Conservation (phyloP, 2,797 vertebrate species). For the Gadopsis bispinosus region DNA sequence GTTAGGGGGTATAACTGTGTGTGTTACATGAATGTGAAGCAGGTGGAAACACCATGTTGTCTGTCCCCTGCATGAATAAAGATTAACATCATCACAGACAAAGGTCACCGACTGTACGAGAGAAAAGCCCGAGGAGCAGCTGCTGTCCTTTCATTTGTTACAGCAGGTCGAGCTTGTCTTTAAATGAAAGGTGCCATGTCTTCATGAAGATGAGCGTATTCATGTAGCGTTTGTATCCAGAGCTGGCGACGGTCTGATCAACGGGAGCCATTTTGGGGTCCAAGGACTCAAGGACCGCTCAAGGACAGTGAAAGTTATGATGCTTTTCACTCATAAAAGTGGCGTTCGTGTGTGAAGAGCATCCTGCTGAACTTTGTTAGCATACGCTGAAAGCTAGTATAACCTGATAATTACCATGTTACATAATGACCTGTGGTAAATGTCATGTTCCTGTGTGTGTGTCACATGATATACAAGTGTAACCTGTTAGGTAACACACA, state of each 20-base stretch:
- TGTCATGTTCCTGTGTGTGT: slow-evolving; percentile 35
- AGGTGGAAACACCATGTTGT: not conserved
- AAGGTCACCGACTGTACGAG: slow-evolving; percentile 27
- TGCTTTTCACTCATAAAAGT: too few relatives aligned
- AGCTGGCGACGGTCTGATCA: too few relatives aligned
- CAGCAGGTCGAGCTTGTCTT: not conserved
- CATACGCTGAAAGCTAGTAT: slow-evolving; percentile 10
- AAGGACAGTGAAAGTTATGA: too few relatives aligned
- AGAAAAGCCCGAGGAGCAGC: slow-evolving; percentile 9
- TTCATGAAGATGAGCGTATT: too few relatives aligned
- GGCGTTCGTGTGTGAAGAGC: too few relatives aligned
- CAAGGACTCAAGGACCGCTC: too few relatives aligned
- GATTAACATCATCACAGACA: not conserved
- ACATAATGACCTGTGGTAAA: slow-evolving; percentile 33
- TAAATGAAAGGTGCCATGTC: not conserved
- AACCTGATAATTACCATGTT: slow-evolving; percentile 34
- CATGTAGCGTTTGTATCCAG: too few relatives aligned
- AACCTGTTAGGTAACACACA: slow-evolving; percentile 36
- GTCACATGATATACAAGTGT: slow-evolving; percentile 14
- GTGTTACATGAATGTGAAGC: slow-evolving; percentile 4
- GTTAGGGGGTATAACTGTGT: not conserved
- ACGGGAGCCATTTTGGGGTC: too few relatives aligned
- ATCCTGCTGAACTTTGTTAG: not conserved
- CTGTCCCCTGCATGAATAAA: slow-evolving; percentile 32
- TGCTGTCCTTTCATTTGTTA: not conserved